Percentiles rank a stretch among this genome's conserved stretches.
Evolutionary conservation across 1,140 invertebrate genomes (phyloP).

Genomic region (Hydropsyche tenuis): DNA sequence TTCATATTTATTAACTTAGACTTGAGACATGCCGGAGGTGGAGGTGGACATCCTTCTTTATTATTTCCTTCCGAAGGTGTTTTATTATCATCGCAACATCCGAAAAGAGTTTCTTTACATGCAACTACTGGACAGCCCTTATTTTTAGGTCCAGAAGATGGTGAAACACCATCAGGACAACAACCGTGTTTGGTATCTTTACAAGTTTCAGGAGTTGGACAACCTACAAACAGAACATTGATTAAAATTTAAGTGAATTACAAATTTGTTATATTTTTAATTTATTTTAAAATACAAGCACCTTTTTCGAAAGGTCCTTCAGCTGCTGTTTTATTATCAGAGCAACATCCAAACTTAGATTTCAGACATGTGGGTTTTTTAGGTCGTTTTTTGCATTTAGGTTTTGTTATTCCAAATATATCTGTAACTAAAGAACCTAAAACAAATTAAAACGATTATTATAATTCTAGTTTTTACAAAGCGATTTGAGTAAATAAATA

Average conservation of each 20-base stretch:
- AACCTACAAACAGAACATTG: slow-evolving; percentile 60
- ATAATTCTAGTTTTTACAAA: not conserved
- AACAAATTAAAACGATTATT: slow-evolving; percentile 34
- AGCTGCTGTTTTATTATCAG: slow-evolving; percentile 82
- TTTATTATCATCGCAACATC: slow-evolving; percentile 84
- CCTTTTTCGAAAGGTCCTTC: slow-evolving; percentile 85
- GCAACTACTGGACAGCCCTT: slow-evolving; percentile 78
- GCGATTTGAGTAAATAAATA: not conserved
- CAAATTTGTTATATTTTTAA: slow-evolving; percentile 20
- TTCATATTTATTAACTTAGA: slow-evolving; percentile 64
- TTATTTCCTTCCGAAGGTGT: slow-evolving; percentile 83
- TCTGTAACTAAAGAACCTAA: slow-evolving; percentile 57
- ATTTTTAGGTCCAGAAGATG: slow-evolving; percentile 74
- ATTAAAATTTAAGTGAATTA: slow-evolving; percentile 19
- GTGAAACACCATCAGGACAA: slow-evolving; percentile 87
- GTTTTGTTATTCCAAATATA: slow-evolving; percentile 59
- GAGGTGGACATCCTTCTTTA: slow-evolving; percentile 80
- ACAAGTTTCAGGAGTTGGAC: slow-evolving; percentile 75
- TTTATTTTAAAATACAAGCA: slow-evolving; percentile 43
- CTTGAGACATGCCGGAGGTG: slow-evolving; percentile 67
- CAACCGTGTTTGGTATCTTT: slow-evolving; percentile 85
- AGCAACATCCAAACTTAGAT: slow-evolving; percentile 87
- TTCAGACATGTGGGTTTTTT: slow-evolving; percentile 70
- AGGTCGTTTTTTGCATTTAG: slow-evolving; percentile 68
- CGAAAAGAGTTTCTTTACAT: slow-evolving; percentile 81